Base-by-base conservation (phyloP, 2,113 vertebrate species). In the Carassius auratus region DNA sequence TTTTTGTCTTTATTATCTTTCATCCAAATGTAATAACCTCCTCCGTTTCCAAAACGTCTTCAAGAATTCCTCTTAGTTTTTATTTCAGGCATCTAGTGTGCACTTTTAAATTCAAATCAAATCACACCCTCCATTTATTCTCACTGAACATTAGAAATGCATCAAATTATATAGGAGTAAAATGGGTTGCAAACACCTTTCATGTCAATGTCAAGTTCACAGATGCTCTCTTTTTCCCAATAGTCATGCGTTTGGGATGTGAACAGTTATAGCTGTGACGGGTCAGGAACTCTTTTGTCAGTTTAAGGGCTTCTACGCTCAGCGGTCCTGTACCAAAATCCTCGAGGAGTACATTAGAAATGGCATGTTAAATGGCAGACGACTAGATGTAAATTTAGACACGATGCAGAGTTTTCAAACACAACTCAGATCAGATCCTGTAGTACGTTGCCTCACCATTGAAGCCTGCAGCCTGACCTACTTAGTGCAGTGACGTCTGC, bases 391-490 rank as follows among this genome's bases (percentile, higher is more conserved):
- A 68, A 62, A 71, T 81, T 79, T 7, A 73, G 17, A 52, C 57
- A 55, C 69, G 74, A 21, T 74, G 19, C 76, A 74, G 36, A 75
- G 38, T 15, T 61, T 30, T 75, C 77, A 84, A 9, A 76, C 81
- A 82, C 50, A 79, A 13, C 21, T 48, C 38, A 48, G 23, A 59
- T 78, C 82, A 59, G 64, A 69, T 86, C 36, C 80, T 78, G 75
- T 73, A 84, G n/a, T 73, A 76, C 76, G 38, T 38, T 69, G 50
- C 36, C 69, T 87, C 79, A 76, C 36, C 77, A 84, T 64, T 45
- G 62, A 81, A 84, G 73, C 76, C 81, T 71, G 81, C 76, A 76
- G 85, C 85, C 68, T 89, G 88, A 89, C 88, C 88, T 89, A 89
- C 85, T 89, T 89, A 85, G 57, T 78, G 38, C 52, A 23, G 68